Base-by-base conservation (phyloP, 2,113 vertebrate species). In the Misgurnus anguillicaudatus region DNA sequence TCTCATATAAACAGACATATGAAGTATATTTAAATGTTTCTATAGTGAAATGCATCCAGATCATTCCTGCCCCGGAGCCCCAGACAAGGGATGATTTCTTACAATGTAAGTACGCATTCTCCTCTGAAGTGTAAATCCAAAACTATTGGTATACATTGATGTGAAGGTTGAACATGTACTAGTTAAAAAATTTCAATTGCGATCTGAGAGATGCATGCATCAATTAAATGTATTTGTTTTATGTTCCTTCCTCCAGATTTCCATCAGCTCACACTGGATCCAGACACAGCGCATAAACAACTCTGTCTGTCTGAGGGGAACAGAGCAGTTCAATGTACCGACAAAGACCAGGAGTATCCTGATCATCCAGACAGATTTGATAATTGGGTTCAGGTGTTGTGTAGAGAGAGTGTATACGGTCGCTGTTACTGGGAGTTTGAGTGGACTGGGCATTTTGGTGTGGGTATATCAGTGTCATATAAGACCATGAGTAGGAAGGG, bases 341-440 rank as follows among this genome's bases (percentile, higher is more conserved):
- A 24, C 24, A 55, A 14, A 19, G 16, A 16, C 2, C 66, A 51
- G 21, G 9, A 14, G 10, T 48, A 51, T 68, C 65, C 65, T 1
- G 42, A 47, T 48, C 41, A 68, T 16, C 65, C 19, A 21, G 65
- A 68, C 19, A 48, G 45, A 68, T 68, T 69, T 69, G 14, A 53
- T 53, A 6, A 2, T 9, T 9, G 7, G 16, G 19, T 31, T 24
- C 47, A 69, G 47, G 51, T 70, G 14, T 6, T 70, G 48, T 55
- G 68, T 55, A 39, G 9, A 55, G 48, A 55, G 48, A 19, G 48
- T 70, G 68, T 70, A 21, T 38, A 16, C 11, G 68, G 68, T 38
- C 68, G 68, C 68, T 70, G 68, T 24, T 70, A 70, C 68, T 70
- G 48, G 48, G 68, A 70, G 21, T 10, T 39, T 47, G 68, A 55